Conservation (phyloP, 1,140 invertebrate genomes). For the Euschistus heros region DNA sequence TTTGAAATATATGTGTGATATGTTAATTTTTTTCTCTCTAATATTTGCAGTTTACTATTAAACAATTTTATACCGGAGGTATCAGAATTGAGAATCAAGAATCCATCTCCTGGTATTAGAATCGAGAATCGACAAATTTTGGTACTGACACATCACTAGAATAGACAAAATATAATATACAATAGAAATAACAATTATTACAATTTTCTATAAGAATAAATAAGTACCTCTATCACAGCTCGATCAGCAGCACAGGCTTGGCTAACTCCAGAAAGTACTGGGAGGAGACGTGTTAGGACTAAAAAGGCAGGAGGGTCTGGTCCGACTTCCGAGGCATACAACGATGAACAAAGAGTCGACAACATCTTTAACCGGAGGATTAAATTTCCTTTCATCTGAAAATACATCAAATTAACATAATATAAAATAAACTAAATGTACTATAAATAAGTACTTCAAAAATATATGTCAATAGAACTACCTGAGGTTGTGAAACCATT, state of each 20-base stretch:
- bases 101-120: not conserved
- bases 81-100: too few relatives aligned
- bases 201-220: not conserved
- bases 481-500: slow-evolving; percentile 7
- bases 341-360: slow-evolving; percentile 53
- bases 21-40: too few relatives aligned
- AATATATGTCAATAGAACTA: slow-evolving; percentile 12
- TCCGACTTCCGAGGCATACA: slow-evolving; percentile 38
- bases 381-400: slow-evolving; percentile 13
- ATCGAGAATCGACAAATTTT: too few relatives aligned
- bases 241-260: slow-evolving; percentile 44
- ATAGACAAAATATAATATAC: not conserved
- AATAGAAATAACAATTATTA: not conserved
- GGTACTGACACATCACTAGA: too few relatives aligned
- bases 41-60: too few relatives aligned
- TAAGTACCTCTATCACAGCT: slow-evolving; percentile 46
- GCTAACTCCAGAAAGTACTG: slow-evolving; percentile 43
- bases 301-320: slow-evolving; percentile 37
- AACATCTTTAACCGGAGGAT: slow-evolving; percentile 55
- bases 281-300: slow-evolving; percentile 49
- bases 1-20: too few relatives aligned
- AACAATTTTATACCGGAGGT: too few relatives aligned
- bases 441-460: not conserved
- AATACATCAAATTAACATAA: not conserved
- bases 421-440: not conserved